Evolutionary conservation across 2,113 vertebrate genomes (phyloP).

Genomic region (Pluvialis apricaria): DNA sequence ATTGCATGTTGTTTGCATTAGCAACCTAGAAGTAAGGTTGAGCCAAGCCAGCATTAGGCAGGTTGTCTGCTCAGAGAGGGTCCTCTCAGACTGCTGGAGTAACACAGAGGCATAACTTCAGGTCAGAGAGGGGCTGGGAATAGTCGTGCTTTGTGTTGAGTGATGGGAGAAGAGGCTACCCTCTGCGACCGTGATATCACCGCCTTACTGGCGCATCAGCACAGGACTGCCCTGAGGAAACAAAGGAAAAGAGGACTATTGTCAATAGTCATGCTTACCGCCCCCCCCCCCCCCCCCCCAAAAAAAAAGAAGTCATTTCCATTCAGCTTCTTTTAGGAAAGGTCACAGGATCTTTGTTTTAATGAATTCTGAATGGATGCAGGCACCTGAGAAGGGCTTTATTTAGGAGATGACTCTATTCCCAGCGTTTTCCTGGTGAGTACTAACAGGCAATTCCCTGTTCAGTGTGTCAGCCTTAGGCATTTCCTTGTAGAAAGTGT

Average conservation of each 20-base stretch:
- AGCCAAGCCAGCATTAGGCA: background rate
- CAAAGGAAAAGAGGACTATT: background rate
- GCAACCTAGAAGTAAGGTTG: background rate
- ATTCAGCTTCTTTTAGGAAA: background rate
- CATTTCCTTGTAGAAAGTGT: background rate
- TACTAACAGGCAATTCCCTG: background rate
- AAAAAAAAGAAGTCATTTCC: background rate
- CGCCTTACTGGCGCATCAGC: background rate
- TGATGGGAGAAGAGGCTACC: background rate
- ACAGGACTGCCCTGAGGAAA: background rate
- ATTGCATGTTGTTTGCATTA: background rate
- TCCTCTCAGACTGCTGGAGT: background rate
- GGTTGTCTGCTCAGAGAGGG: background rate
- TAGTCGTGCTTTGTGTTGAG: accelerated
- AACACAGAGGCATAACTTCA: background rate
- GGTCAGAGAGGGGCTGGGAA: background rate
- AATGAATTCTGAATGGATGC: background rate
- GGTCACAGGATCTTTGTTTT: background rate
- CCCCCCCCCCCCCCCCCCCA: background rate
- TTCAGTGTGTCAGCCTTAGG: background rate
- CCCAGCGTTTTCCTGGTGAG: background rate
- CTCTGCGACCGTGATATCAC: background rate
- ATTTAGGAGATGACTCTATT: background rate
- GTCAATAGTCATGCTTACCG: background rate
- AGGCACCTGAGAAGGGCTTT: background rate